These are phyloP conservation scores for Crenichthys baileyi DNA, from an alignment of 2,797 vertebrate genomes.

Conservation along the genomic window DNA sequence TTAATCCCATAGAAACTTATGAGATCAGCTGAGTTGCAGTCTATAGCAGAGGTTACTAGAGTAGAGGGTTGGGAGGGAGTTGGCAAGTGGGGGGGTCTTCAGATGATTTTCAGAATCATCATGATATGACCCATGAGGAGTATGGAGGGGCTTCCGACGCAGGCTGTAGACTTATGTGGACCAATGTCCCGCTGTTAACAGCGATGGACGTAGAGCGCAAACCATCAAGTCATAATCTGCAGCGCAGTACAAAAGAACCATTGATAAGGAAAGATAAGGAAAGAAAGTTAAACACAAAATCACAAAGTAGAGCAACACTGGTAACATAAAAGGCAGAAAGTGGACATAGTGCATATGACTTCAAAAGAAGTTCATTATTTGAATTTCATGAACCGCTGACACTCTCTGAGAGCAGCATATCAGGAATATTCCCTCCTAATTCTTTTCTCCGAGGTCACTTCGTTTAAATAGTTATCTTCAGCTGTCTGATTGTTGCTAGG, in stretches of 20 bases:
- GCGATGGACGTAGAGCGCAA: background rate
- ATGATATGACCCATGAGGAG: too few species aligned
- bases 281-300: constrained; percentile 15
- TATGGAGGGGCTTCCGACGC: background rate
- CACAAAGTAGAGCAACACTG: background rate
- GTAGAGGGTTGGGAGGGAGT: too few species aligned
- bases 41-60: too few species aligned
- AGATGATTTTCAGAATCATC: too few species aligned
- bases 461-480: constrained; percentile 63
- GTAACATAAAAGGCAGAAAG: constrained; percentile 15
- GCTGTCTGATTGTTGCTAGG: constrained; percentile 50
- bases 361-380: constrained; percentile 54
- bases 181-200: constrained; percentile 16
- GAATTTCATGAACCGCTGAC: constrained; percentile 46
- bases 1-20: too few species aligned
- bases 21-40: too few species aligned
- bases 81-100: too few species aligned
- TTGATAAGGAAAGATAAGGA: constrained; percentile 17
- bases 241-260: constrained; percentile 18
- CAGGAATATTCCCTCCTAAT: constrained; percentile 47
- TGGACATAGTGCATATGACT: constrained; percentile 30
- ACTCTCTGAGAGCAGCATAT: constrained; percentile 47
- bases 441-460: constrained; percentile 50
- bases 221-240: constrained; percentile 19
- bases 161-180: constrained; percentile 6